phyloP scores from a whole-genome alignment of 2,888 invertebrate species.

The Monochamus alternatus region DNA sequence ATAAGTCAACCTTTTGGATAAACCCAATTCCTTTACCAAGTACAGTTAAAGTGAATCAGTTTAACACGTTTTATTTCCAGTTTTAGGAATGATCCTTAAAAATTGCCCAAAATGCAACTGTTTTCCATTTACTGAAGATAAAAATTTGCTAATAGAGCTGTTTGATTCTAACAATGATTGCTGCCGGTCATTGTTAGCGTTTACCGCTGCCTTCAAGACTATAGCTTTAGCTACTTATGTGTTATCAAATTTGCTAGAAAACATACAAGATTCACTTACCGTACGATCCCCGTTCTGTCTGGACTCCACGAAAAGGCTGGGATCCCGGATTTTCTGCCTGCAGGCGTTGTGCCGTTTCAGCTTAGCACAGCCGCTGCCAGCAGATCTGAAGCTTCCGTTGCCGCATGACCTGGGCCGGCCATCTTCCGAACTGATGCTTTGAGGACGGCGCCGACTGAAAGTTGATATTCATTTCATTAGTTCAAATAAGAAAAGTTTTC shows the following conservation, averaged over 20 bases:
- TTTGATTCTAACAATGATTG: no score
- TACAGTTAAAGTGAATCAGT: no score
- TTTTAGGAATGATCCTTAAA: no score
- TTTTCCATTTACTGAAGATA: no score
- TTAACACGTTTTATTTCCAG: no score
- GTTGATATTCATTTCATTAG: slow-evolving; percentile 16
- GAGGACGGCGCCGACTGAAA: slow-evolving; percentile 61
- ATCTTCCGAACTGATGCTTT: slow-evolving; percentile 66
- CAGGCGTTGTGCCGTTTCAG: slow-evolving; percentile 69
- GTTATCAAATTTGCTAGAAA: neutral
- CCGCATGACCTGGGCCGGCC: slow-evolving; percentile 52
- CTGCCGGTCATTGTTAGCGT: no score
- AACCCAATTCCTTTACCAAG: no score
- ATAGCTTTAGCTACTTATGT: no score
- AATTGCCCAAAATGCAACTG: no score
- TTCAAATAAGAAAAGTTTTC: neutral
- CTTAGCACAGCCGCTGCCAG: slow-evolving; percentile 67
- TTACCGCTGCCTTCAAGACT: no score
- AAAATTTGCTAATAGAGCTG: no score
- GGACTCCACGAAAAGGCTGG: slow-evolving; percentile 51
- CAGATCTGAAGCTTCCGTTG: slow-evolving; percentile 65
- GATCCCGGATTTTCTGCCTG: slow-evolving; percentile 66
- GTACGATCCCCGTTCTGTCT: slow-evolving; percentile 51
- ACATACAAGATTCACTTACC: slow-evolving; percentile 54
- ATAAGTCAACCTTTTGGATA: no score